Evolutionary conservation across 2,797 vertebrate genomes (phyloP).

Genomic region (Hypotaenidia philippensis): DNA sequence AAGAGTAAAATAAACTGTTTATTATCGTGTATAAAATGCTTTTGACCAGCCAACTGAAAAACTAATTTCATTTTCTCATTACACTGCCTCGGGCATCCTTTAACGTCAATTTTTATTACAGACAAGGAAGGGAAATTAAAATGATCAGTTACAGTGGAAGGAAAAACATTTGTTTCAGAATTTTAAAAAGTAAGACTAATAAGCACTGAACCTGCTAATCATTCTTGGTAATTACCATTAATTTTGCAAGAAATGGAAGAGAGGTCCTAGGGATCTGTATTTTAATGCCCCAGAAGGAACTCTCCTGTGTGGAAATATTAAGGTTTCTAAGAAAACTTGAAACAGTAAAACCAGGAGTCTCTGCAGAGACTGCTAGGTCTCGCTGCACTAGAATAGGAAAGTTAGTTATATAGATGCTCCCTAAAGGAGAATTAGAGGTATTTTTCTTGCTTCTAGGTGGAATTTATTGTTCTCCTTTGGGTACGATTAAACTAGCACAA

Average conservation of each 20-base stretch:
- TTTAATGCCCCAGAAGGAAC: conserved; percentile 36
- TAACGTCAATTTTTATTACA: conserved; percentile 98
- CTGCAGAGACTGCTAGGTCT: conserved; percentile 25
- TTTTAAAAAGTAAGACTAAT: conserved; percentile 78
- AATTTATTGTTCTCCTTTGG: conserved; percentile 43
- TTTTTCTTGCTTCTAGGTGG: conserved; percentile 41
- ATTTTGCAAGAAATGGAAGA: conserved; percentile 51
- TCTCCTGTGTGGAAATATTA: neutral
- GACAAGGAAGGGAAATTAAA: conserved; percentile 96
- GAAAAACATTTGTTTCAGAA: conserved; percentile 90
- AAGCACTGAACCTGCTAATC: conserved; percentile 76
- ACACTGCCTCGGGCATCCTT: conserved; percentile 93
- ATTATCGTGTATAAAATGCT: conserved; percentile 99
- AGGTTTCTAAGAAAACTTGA: conserved; percentile 22
- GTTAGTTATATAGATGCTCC: conserved; percentile 53
- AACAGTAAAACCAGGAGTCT: conserved; percentile 2
- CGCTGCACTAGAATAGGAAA: conserved; percentile 26
- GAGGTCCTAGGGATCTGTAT: conserved; percentile 33
- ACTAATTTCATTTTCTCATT: conserved; percentile 99
- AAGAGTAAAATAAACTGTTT: conserved; percentile 95
- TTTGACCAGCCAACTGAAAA: conserved; percentile 99
- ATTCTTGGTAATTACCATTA: conserved; percentile 79
- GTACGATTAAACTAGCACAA: neutral
- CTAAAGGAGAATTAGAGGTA: conserved; percentile 44
- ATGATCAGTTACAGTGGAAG: conserved; percentile 84